Conservation (phyloP, 2,113 vertebrate species). For the Alligator mississippiensis region DNA sequence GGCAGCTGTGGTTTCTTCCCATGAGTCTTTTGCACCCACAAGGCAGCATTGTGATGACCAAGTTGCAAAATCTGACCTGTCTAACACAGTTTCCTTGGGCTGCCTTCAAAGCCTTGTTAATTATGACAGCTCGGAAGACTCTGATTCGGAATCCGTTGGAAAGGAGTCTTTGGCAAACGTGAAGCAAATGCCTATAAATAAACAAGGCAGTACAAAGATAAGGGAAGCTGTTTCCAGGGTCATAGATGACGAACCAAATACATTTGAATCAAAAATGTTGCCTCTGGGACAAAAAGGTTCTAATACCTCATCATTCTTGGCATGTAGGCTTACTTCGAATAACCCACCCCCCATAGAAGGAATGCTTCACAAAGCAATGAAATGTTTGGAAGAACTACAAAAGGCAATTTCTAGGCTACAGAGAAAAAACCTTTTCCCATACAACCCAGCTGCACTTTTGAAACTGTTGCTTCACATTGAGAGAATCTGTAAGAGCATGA, state of each 20-base stretch:
- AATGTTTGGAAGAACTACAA: conserved; percentile 84
- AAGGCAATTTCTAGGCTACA: conserved; percentile 84
- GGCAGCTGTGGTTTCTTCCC: neutral
- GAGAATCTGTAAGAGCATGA: neutral
- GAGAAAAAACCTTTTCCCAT: conserved; percentile 89
- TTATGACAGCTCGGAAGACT: conserved; percentile 90
- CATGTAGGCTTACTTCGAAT: neutral
- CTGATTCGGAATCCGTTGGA: conserved; percentile 76
- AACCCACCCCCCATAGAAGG: neutral
- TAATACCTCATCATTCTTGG: neutral
- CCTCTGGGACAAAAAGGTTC: neutral
- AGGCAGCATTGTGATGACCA: neutral
- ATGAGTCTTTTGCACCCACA: neutral
- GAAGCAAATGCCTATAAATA: neutral
- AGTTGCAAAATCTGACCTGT: neutral
- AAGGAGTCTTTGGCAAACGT: conserved; percentile 20
- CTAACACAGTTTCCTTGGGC: neutral
- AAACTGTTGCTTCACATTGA: conserved; percentile 82
- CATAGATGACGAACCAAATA: neutral
- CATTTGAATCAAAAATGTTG: neutral
- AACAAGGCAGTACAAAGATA: neutral
- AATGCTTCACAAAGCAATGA: conserved; percentile 53
- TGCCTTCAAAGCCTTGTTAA: conserved; percentile 81
- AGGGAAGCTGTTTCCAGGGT: neutral
- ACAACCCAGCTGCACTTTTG: conserved; percentile 89